A percentile compares a stretch with the other conserved stretches of the same genome.
Conservation (phyloP, 1,140 invertebrate species). For the Apis cerana region DNA sequence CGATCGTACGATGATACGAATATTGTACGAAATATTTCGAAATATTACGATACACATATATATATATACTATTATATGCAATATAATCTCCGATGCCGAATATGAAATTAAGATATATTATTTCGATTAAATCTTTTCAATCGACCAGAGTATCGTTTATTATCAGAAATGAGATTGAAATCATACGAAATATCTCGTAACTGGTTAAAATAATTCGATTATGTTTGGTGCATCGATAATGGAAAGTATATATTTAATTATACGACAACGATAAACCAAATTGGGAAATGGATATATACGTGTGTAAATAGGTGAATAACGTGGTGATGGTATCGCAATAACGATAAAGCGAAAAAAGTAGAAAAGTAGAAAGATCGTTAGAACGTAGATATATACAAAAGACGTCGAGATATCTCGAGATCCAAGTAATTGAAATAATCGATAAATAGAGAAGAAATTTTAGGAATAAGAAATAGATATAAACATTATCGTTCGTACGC, state of each 20-base stretch:
- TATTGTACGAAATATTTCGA: conserved; percentile 6
- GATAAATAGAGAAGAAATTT: conserved; percentile 8
- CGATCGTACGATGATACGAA: not conserved
- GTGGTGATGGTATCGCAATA: not conserved
- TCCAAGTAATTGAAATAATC: not conserved
- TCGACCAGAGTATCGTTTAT: too few species aligned
- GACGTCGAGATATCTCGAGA: not conserved
- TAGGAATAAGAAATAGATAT: conserved; percentile 1
- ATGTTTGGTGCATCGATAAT: not conserved
- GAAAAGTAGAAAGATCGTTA: not conserved
- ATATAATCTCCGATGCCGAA: not conserved
- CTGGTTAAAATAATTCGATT: not conserved
- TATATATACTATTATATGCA: not conserved
- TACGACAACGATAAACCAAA: not conserved
- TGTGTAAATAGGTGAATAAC: not conserved
- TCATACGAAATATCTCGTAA: not conserved
- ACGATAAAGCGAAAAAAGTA: not conserved
- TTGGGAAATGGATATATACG: not conserved
- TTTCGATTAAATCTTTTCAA: too few species aligned
- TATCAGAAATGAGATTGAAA: too few species aligned
- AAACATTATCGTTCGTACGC: conserved; percentile 1
- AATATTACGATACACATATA: not conserved
- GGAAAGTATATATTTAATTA: too few species aligned
- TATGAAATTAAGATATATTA: too few species aligned
- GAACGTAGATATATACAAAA: conserved; percentile 13